phyloP scores from a whole-genome alignment of 2,888 invertebrate genomes.

The Penaeus monodon region DNA sequence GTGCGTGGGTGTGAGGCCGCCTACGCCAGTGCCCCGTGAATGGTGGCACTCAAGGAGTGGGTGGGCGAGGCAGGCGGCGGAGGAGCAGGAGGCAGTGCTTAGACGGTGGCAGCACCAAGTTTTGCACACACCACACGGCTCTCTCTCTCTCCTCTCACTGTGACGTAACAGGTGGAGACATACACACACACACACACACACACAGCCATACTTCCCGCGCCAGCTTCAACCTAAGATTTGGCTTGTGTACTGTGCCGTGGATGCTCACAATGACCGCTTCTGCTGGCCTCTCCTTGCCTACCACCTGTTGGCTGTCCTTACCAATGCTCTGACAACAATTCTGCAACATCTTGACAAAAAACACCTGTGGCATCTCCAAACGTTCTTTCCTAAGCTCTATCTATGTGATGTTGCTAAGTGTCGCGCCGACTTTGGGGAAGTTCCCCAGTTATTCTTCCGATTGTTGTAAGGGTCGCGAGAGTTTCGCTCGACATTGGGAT shows the following conservation, averaged over 20 bases:
- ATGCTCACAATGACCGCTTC: constrained; percentile 54
- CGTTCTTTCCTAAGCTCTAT: not conserved
- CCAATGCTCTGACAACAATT: constrained; percentile 27
- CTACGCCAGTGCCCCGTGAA: constrained; percentile 4
- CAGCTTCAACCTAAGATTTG: constrained; percentile 51
- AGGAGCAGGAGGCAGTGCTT: constrained; percentile 7
- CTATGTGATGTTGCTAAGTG: not conserved
- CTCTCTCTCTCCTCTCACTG: constrained; percentile 20
- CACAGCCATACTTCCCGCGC: constrained; percentile 40
- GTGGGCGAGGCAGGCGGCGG: constrained; percentile 20
- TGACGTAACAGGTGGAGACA: constrained; percentile 53
- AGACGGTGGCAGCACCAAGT: constrained; percentile 17
- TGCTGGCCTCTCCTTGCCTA: constrained; percentile 42
- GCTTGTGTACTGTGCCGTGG: constrained; percentile 23
- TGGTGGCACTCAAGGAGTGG: constrained; percentile 40
- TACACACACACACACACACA: no score
- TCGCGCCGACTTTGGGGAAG: no score
- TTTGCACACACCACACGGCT: constrained; percentile 26
- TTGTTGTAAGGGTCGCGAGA: no score
- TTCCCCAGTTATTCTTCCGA: no score
- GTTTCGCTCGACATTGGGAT: no score
- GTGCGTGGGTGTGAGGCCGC: constrained; percentile 7
- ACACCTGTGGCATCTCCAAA: not conserved
- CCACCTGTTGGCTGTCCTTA: constrained; percentile 52
- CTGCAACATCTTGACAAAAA: constrained; percentile 12